These are phyloP conservation scores for Mormyrus hasselquistii DNA, from an alignment of 2,797 vertebrate species.

Conservation along the genomic window DNA sequence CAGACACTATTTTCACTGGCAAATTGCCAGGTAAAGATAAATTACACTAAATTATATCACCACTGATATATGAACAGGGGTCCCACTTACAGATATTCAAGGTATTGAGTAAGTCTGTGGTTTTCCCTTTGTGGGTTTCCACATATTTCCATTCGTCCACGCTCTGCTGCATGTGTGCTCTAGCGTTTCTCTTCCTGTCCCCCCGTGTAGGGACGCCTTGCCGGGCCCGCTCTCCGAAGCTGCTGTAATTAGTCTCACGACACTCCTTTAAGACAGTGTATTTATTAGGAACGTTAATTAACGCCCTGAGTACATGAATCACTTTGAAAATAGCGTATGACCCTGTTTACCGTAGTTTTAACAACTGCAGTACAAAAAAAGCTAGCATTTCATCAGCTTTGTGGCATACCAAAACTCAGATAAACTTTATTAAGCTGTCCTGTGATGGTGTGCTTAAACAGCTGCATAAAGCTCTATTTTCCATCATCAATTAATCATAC, in stretches of 20 bases:
- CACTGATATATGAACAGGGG: conserved; percentile 36
- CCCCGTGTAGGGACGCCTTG: conserved; percentile 41
- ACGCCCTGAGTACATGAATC: conserved; percentile 56
- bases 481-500: conserved; percentile 49
- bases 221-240: conserved; percentile 50
- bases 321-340: conserved; percentile 53
- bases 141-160: conserved; percentile 27
- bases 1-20: conserved; percentile 47
- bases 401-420: not conserved
- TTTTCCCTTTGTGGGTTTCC: conserved; percentile 42
- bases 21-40: conserved; percentile 45
- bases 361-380: conserved; percentile 35
- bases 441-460: conserved; percentile 39
- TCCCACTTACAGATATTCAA: conserved; percentile 47
- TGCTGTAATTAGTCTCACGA: conserved; percentile 73
- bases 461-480: conserved; percentile 47
- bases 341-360: conserved; percentile 63
- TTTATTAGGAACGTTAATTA: conserved; percentile 72
- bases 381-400: not conserved
- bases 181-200: conserved; percentile 43
- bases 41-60: conserved; percentile 44
- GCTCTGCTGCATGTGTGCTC: conserved; percentile 35
- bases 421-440: conserved; percentile 46
- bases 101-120: conserved; percentile 43
- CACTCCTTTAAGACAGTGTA: conserved; percentile 53